phyloP scores from a whole-genome alignment of 1,140 invertebrate species.

The Aphelinus atriplicis region DNA sequence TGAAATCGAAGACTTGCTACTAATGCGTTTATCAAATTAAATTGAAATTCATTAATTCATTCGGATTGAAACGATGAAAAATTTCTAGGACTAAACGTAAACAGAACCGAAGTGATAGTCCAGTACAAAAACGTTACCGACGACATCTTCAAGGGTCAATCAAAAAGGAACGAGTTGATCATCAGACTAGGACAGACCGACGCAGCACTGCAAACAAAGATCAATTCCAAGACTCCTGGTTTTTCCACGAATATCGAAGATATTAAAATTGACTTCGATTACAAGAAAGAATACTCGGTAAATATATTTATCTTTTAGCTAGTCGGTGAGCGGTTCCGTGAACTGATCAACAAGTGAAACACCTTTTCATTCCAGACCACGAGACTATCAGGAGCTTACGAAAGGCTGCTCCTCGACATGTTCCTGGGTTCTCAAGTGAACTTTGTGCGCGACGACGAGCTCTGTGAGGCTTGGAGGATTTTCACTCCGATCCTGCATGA shows the following conservation, averaged over 20 bases:
- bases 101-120: constrained; percentile 97
- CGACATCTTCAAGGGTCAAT: constrained; percentile 91
- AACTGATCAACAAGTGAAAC: no score
- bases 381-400: constrained; percentile 95
- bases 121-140: constrained; percentile 96
- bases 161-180: constrained; percentile 96
- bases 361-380: constrained; percentile 69
- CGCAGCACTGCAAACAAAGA: constrained; percentile 94
- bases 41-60: no score
- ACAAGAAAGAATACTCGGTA: constrained; percentile 81
- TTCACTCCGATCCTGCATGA: constrained; percentile 94
- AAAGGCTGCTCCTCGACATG: constrained; percentile 94
- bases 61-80: neutral
- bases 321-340: no score
- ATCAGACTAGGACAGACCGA: constrained; percentile 97
- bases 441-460: constrained; percentile 96
- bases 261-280: constrained; percentile 97
- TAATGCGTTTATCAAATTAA: no score
- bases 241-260: constrained; percentile 96
- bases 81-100: constrained; percentile 88
- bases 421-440: constrained; percentile 98
- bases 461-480: constrained; percentile 97
- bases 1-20: no score
- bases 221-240: constrained; percentile 98
- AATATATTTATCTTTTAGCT: no score